A percentile compares a stretch with the other conserved stretches of the same genome.
Evolutionary conservation across 2,888 invertebrate genomes (phyloP).

Genomic region (Ferrisia virgata): DNA sequence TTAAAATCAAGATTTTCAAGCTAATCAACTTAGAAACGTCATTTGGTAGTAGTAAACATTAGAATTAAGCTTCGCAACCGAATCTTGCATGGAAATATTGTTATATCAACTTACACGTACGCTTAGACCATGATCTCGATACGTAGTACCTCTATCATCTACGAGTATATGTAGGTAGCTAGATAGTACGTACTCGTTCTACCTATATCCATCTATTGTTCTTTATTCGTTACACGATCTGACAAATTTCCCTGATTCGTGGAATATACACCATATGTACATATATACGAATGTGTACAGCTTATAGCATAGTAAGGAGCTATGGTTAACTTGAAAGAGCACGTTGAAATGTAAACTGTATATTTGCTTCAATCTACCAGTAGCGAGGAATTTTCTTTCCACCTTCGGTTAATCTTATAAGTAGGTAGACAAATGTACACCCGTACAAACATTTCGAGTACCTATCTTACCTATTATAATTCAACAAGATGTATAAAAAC

Average conservation of each 20-base stretch:
- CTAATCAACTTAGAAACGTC: constrained; percentile 23
- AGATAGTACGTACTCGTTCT: no score
- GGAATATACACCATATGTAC: not conserved
- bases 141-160: no score
- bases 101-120: not conserved
- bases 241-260: not conserved
- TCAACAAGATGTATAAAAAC: no score
- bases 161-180: no score
- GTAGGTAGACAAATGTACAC: no score
- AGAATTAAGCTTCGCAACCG: not conserved
- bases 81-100: not conserved
- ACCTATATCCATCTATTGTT: no score
- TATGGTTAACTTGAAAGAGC: not conserved
- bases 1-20: constrained; percentile 22
- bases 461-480: no score
- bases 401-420: no score
- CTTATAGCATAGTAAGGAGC: not conserved
- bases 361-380: not conserved
- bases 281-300: not conserved
- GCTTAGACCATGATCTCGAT: not conserved
- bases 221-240: constrained; percentile 1
- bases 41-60: not conserved
- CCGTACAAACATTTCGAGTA: no score
- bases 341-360: not conserved
- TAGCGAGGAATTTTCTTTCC: not conserved